Conservation (phyloP, 2,888 invertebrate genomes). For the Thyatira batis region DNA sequence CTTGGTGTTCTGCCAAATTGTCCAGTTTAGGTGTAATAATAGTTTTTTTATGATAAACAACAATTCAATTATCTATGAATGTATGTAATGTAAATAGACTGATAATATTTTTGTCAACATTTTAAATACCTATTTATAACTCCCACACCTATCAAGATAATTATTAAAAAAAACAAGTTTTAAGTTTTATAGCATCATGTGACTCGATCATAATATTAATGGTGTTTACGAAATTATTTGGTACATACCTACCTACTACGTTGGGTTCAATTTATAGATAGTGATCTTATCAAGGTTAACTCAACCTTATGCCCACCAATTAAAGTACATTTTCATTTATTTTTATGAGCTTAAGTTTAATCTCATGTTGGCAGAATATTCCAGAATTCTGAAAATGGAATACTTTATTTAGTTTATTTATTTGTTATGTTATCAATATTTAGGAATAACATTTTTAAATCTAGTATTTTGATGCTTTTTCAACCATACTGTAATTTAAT, state of each 20-base stretch:
- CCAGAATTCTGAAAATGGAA: neutral
- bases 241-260: too few species aligned
- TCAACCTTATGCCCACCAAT: neutral
- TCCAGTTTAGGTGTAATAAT: neutral
- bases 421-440: too few species aligned
- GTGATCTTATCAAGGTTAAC: neutral
- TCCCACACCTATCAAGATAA: neutral
- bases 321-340: neutral
- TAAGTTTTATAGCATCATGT: neutral
- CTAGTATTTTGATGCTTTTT: too few species aligned
- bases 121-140: neutral
- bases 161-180: neutral
- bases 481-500: too few species aligned
- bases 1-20: constrained; percentile 1
- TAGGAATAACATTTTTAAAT: too few species aligned
- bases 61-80: neutral
- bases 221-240: neutral
- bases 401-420: neutral
- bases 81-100: too few species aligned
- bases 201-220: neutral
- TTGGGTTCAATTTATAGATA: neutral
- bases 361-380: neutral
- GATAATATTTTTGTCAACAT: too few species aligned
- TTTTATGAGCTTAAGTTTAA: neutral
- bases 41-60: neutral